These are phyloP conservation scores for Leucopsar rothschildi DNA, from an alignment of 2,113 vertebrate genomes.

Conservation along the genomic window DNA sequence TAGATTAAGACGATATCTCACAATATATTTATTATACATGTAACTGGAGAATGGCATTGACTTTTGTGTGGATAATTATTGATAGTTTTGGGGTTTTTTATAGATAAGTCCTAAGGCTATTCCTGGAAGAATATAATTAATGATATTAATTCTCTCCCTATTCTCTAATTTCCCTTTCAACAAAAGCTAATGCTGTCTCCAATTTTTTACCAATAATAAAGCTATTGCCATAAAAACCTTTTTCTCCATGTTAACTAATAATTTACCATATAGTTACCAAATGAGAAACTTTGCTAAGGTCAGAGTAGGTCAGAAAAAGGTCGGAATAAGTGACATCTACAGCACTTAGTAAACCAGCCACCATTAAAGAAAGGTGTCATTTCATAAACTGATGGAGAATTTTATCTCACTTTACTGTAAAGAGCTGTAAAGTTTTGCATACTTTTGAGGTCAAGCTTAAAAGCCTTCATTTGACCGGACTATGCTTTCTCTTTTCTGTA, in stretches of 20 bases:
- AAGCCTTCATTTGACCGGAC: background rate
- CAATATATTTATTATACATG: background rate
- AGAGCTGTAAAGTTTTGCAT: background rate
- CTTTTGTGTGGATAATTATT: background rate
- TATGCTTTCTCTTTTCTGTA: background rate
- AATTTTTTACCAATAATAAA: constrained; percentile 5
- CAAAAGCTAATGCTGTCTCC: background rate
- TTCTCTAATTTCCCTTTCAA: constrained; percentile 30
- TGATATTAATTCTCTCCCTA: background rate
- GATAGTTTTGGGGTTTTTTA: background rate
- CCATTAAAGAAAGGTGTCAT: background rate
- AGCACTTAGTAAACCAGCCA: background rate
- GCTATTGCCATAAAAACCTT: background rate
- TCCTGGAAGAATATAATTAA: constrained; percentile 31
- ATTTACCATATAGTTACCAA: background rate
- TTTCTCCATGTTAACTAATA: background rate
- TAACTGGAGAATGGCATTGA: background rate
- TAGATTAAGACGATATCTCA: background rate
- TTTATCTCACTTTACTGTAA: background rate
- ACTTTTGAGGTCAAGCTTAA: background rate
- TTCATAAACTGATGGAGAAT: background rate
- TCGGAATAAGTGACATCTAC: background rate
- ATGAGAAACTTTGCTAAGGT: background rate
- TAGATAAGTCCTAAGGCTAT: background rate
- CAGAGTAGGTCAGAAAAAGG: background rate